Percentiles rank a stretch among this genome's conserved stretches.
These are phyloP conservation scores for Himalopsyche kuldschensis DNA, from an alignment of 2,888 invertebrate genomes.

Conservation along the genomic window DNA sequence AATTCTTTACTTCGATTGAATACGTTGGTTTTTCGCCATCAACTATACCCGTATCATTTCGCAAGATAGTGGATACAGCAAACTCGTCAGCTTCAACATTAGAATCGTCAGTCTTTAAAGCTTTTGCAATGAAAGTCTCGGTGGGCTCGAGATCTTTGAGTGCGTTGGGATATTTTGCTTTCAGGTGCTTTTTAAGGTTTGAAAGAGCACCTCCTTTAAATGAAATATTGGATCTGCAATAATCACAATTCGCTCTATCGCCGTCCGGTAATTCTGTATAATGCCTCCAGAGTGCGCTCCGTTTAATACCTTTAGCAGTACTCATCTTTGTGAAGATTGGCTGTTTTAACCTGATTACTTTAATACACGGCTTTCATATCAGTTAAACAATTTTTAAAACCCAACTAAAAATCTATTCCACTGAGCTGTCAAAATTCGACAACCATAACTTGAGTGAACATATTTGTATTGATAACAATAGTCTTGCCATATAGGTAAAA, in stretches of 20 bases:
- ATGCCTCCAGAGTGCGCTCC: not conserved
- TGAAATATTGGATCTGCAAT: not conserved
- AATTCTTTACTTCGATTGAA: not conserved
- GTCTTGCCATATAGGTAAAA: too few species aligned
- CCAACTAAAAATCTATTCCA: too few species aligned
- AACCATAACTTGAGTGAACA: too few species aligned
- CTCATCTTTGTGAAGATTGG: too few species aligned
- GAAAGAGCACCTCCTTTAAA: not conserved
- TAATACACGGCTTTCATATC: too few species aligned
- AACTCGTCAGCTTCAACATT: not conserved
- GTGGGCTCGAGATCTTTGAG: not conserved
- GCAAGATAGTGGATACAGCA: not conserved
- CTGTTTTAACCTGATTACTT: too few species aligned
- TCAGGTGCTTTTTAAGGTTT: not conserved
- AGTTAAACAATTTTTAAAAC: too few species aligned
- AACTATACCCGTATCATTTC: not conserved
- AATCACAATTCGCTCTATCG: not conserved
- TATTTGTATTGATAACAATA: too few species aligned
- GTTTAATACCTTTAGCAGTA: not conserved
- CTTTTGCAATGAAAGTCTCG: not conserved
- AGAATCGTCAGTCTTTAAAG: not conserved
- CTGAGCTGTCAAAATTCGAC: too few species aligned
- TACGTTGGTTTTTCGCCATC: not conserved
- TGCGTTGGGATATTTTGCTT: not conserved
- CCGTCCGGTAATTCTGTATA: not conserved